These are phyloP conservation scores for Orchesella flavescens DNA, from an alignment of 2,888 invertebrate species.

Conservation along the genomic window DNA sequence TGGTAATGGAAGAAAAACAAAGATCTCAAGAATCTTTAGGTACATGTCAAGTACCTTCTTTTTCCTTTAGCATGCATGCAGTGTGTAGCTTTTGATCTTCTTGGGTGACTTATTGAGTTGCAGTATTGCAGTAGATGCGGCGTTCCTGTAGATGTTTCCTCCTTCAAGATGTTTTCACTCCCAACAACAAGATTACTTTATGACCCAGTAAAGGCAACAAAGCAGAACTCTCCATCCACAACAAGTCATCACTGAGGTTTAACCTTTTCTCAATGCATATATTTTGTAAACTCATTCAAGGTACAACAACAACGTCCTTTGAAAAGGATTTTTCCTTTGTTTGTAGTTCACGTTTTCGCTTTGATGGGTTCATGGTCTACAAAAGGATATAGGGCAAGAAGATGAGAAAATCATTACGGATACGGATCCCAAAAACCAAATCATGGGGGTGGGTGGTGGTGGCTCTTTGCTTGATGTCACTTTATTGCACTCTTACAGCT, in stretches of 20 bases:
- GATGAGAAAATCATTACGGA: background rate
- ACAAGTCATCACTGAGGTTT: background rate
- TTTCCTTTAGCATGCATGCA: no score
- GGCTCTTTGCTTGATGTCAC: background rate
- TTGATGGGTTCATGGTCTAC: slow-evolving; percentile 6
- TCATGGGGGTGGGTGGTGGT: background rate
- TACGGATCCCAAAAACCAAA: background rate
- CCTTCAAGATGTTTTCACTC: no score
- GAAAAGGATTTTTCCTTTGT: background rate
- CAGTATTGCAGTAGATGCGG: no score
- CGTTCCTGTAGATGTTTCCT: no score
- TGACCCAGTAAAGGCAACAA: slow-evolving; percentile 1
- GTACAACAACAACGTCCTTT: background rate
- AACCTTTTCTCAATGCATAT: background rate
- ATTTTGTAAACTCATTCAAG: slow-evolving; percentile 1
- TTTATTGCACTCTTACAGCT: background rate
- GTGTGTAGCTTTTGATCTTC: no score
- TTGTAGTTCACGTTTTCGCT: background rate
- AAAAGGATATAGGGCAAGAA: slow-evolving; percentile 1
- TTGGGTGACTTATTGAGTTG: no score
- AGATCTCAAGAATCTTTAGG: no score
- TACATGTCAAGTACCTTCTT: no score
- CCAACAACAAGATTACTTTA: background rate
- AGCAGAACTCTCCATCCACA: background rate
- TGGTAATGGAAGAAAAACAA: no score